A percentile compares a stretch with the other conserved stretches of the same genome.
Conservation (phyloP, 2,888 invertebrate species). For the Plagiodera versicolora region DNA sequence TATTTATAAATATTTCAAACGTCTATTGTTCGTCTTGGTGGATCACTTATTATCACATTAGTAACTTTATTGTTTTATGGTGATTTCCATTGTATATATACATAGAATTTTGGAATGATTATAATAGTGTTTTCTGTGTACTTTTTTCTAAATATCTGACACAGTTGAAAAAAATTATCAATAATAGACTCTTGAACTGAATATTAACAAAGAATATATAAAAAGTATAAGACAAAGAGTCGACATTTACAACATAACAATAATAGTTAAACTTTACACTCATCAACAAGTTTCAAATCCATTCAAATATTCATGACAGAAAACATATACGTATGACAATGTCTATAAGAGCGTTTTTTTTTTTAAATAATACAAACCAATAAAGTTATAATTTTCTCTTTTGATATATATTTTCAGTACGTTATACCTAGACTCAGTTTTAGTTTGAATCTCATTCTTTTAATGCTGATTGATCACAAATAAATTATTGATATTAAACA, state of each 20-base stretch:
- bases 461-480: background rate
- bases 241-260: background rate
- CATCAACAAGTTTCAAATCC: background rate
- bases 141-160: constrained; percentile 25
- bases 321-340: background rate
- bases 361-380: background rate
- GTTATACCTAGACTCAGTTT: background rate
- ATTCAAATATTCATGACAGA: background rate
- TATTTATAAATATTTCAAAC: background rate
- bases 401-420: background rate
- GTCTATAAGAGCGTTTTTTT: background rate
- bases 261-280: background rate
- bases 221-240: background rate
- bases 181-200: background rate
- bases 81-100: constrained; percentile 1
- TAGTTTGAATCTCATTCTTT: background rate
- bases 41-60: background rate
- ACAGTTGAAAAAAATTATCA: constrained; percentile 17
- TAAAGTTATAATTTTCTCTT: background rate
- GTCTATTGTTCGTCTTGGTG: background rate
- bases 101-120: constrained; percentile 7
- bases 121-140: constrained; percentile 13
- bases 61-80: background rate
- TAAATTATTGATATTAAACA: background rate
- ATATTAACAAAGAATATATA: constrained; percentile 12